Base-by-base conservation (phyloP, 2,888 invertebrate species). In the Hanleya hanleyi region DNA sequence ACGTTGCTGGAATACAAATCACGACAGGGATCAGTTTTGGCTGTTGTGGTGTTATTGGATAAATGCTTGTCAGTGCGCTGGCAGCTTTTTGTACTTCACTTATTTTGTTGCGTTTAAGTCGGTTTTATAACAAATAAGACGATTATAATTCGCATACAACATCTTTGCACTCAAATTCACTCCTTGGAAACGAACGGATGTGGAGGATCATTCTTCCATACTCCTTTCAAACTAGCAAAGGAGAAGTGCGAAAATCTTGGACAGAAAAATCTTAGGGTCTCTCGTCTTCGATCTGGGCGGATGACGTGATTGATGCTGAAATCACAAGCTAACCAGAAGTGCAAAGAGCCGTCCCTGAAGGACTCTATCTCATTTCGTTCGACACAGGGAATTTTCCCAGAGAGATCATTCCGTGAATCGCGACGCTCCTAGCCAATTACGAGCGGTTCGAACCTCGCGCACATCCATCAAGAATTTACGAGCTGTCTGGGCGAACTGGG, bases 381-480 rank as follows among this genome's bases (percentile, higher is more conserved):
- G 57, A 57, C 57, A 57, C 57, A 29, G 32, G 57, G 29, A 57
- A 57, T 57, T 22, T 57, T 57, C 57, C 57, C 57, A 57, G 29
- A 57, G 57, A 57, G 57, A 57, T 57, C 29, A 57, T 57, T 57
- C 57, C 57, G 22, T 57, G 57, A 29, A 57, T 57, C 57, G 57
- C 22, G 57, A 29, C 57, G 57, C 57, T 57, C 57, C 57, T 57
- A 57, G 57, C 29, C 57, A 57, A 57, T 57, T 57, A 57, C 57
- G 26, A 26, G 22, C 22, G 22, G 22, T 57, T 26, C 57, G 26
- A 57, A 26, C 57, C 22, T 29, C 22, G 57, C 57, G 26, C 32
- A 57, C 57, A 57, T 57, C 57, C 57, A 57, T 57, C 57, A 57
- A 57, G 57, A 57, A 57, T 57, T 57, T 57, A 57, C 57, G 57